Evolutionary conservation across 2,888 invertebrate genomes (phyloP).

Genomic region (Automeris io): DNA sequence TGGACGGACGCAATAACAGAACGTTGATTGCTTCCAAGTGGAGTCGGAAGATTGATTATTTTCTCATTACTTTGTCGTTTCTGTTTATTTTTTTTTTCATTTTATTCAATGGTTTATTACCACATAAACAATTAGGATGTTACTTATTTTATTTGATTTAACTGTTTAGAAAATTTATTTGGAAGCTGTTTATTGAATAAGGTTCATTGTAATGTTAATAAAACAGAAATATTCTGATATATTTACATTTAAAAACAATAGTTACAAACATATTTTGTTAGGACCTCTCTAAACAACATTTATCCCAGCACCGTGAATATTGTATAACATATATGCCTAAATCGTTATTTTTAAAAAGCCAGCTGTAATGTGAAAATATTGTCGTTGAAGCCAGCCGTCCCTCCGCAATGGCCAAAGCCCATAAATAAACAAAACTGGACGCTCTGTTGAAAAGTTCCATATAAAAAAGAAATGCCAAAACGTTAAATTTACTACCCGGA

Average conservation of each 20-base stretch:
- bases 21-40: conserved; percentile 75
- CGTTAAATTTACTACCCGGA: conserved; percentile 66
- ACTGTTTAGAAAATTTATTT: no score
- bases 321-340: conserved; percentile 44
- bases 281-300: conserved; percentile 27
- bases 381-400: conserved; percentile 56
- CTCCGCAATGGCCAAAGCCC: conserved; percentile 62
- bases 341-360: conserved; percentile 52
- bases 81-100: conserved; percentile 47
- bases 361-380: conserved; percentile 58
- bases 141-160: no score
- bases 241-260: no score
- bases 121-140: no score
- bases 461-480: conserved; percentile 52
- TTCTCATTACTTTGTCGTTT: conserved; percentile 53
- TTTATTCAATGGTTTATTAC: no score
- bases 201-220: no score
- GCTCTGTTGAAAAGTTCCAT: conserved; percentile 68
- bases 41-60: conserved; percentile 74
- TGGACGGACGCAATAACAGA: conserved; percentile 73
- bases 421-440: conserved; percentile 75
- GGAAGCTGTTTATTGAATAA: no score
- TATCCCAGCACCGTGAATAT: conserved; percentile 25
- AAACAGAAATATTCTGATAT: no score
- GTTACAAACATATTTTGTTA: conserved; percentile 2